A percentile compares a stretch with the other conserved stretches of the same genome.
Conservation (phyloP, 2,113 vertebrate species). For the Macquaria australasica region DNA sequence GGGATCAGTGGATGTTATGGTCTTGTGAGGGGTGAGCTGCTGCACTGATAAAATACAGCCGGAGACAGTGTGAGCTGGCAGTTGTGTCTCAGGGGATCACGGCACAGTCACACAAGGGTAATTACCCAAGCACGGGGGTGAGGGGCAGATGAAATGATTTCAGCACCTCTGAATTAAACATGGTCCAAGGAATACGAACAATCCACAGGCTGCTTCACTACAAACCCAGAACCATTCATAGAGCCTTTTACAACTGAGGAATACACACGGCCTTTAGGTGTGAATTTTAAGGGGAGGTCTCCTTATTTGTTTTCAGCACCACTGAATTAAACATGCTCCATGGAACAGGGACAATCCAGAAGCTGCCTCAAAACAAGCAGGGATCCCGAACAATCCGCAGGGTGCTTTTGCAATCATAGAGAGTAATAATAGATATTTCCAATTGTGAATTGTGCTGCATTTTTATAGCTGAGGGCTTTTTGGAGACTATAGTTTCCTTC, state of each 20-base stretch:
- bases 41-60: slow-evolving; percentile 15
- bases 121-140: slow-evolving; percentile 60
- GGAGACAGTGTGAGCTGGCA: slow-evolving; percentile 19
- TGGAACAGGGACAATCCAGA: slow-evolving; percentile 25
- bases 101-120: slow-evolving; percentile 45
- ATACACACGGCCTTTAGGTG: slow-evolving; percentile 8
- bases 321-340: slow-evolving; percentile 68
- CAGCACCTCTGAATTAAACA: slow-evolving; percentile 71
- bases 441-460: slow-evolving; percentile 3
- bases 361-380: background rate
- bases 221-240: slow-evolving; percentile 20
- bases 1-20: slow-evolving; percentile 47
- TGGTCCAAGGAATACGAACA: slow-evolving; percentile 50
- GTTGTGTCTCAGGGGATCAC: slow-evolving; percentile 30
- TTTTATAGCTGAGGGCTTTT: background rate
- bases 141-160: slow-evolving; percentile 63
- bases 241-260: slow-evolving; percentile 5
- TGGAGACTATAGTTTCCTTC: background rate
- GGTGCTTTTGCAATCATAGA: slow-evolving; percentile 13
- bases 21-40: slow-evolving; percentile 33
- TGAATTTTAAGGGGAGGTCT: slow-evolving; percentile 45
- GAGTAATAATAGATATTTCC: slow-evolving; percentile 12
- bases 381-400: background rate
- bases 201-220: slow-evolving; percentile 43
- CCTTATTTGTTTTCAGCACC: slow-evolving; percentile 54